Base-by-base conservation (phyloP, 2,888 invertebrate species). In the Heliconius ethilla region DNA sequence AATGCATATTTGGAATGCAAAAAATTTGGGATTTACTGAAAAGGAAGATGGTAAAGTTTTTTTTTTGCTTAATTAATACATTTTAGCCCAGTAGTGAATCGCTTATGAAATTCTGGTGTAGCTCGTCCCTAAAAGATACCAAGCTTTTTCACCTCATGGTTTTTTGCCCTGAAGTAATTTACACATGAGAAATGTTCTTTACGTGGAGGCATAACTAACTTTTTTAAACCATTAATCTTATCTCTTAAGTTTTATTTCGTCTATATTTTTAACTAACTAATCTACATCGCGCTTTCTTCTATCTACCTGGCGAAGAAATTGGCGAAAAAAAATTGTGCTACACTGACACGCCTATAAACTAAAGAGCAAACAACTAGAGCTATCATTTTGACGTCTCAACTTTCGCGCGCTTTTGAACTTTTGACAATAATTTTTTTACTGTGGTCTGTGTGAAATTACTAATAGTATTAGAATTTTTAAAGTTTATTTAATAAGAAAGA, bases 1-100 rank as follows among this genome's bases (percentile, higher is more conserved):
- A 70, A 96, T 99, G 10, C 97, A 97, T 84, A 99, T 99, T 85
- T 99, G 99, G 99, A 98, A 99, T 94, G 97, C 97, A 0, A 99
- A 99, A 90, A 96, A 96, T 59, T 92, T 96, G 37, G 99, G 99
- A 11, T 97, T 99, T 79, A 95, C 89, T 0, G 96, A 98, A 72
- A 95, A 99, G 76, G 97, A 97, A 88, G 98, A 98, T 95, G 99
- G 97, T 96, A 15, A 88, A 74, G 29, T 62, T 62, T 40, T 40
- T 37, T n/a, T 40, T 40, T 11, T 11, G 40, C 40, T 40, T 40
- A 40, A 40, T 33, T 33, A 67, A 37, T 11, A 51, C 6, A 51
- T 37, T 25, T 67, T 67, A 51, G 15, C 45, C 18, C 15, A 18
- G 0, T 45, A 45, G 45, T 18, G 6, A 45, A 45, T 45, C 45